Conservation (phyloP, 2,113 vertebrate genomes). For the Spermophilus dauricus region DNA sequence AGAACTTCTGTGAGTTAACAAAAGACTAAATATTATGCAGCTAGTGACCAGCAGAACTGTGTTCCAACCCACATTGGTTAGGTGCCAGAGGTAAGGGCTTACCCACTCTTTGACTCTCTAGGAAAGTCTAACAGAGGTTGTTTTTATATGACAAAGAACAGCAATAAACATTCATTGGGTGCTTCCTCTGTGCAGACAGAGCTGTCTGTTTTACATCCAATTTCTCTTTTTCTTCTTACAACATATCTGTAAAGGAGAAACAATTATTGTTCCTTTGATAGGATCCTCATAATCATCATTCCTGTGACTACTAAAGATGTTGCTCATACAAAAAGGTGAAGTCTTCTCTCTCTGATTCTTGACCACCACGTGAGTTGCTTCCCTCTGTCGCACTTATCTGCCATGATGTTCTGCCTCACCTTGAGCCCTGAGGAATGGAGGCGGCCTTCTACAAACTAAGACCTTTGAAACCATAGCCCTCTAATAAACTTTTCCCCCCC, state of each 20-base stretch:
- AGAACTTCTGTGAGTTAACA: not conserved
- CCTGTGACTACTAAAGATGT: not conserved
- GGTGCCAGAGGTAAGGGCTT: not conserved
- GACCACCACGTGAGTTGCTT: too few relatives aligned
- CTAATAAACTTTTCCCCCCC: too few relatives aligned
- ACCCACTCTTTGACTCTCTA: not conserved
- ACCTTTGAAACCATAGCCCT: too few relatives aligned
- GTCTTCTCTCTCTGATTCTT: too few relatives aligned
- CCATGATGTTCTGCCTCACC: too few relatives aligned
- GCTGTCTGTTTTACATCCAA: not conserved
- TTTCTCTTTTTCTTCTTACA: conserved; percentile 22
- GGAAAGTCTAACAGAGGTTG: not conserved
- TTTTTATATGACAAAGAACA: not conserved
- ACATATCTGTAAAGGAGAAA: not conserved
- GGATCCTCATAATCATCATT: not conserved
- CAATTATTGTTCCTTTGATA: not conserved
- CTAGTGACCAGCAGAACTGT: not conserved
- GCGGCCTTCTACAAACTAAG: too few relatives aligned
- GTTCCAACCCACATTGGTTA: not conserved
- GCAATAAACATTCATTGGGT: not conserved
- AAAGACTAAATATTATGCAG: not conserved
- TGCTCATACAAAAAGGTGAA: not conserved
- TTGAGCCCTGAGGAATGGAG: too few relatives aligned
- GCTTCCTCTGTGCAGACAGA: not conserved
- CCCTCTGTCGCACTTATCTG: too few relatives aligned